Percentiles rank a stretch among this genome's conserved stretches.
These are phyloP conservation scores for Mobula birostris DNA, from an alignment of 2,113 vertebrate species.

Conservation along the genomic window DNA sequence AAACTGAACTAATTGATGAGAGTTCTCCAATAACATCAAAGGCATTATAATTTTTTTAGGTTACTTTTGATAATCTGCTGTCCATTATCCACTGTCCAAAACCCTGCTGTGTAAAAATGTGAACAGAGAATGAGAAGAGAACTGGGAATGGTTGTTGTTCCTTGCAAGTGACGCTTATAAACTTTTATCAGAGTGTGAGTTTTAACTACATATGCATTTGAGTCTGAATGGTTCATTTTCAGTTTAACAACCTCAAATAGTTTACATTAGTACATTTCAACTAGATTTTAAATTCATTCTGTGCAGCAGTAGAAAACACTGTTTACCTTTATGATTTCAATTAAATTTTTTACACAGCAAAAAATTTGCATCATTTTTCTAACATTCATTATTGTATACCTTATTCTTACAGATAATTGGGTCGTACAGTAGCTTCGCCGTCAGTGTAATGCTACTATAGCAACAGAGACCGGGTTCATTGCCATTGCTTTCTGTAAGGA, in stretches of 20 bases:
- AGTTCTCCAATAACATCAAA: not conserved
- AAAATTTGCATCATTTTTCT: not conserved
- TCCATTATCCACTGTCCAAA: too few relatives aligned
- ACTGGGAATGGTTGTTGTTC: not conserved
- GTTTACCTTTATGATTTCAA: not conserved
- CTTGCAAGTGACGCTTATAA: not conserved
- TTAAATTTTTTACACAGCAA: not conserved
- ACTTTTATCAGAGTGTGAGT: not conserved
- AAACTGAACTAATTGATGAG: too few relatives aligned
- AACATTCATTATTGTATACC: not conserved
- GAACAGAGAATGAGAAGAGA: not conserved
- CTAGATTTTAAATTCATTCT: not conserved
- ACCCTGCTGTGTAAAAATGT: not conserved
- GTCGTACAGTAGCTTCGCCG: too few relatives aligned
- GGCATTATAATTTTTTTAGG: not conserved
- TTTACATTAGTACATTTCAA: not conserved
- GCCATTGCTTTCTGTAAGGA: too few relatives aligned
- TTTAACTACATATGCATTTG: not conserved
- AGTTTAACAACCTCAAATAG: not conserved
- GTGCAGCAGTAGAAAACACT: not conserved
- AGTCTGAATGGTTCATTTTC: too few relatives aligned
- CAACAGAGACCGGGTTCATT: too few relatives aligned
- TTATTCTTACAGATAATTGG: not conserved
- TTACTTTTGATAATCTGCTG: not conserved
- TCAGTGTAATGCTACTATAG: too few relatives aligned